Evolutionary conservation across 2,113 vertebrate genomes (phyloP).

Genomic region (Hylia prasina): DNA sequence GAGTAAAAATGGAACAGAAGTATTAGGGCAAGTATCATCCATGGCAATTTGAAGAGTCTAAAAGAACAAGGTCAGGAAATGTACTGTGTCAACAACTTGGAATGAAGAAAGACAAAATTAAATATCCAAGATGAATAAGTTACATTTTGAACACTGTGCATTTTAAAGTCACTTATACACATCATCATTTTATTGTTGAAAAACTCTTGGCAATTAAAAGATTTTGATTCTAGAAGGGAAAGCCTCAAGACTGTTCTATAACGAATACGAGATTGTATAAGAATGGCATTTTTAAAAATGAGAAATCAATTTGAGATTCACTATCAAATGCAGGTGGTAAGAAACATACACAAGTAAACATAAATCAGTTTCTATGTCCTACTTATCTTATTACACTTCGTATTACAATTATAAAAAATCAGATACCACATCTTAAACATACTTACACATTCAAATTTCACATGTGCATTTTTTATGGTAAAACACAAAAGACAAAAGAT

Average conservation of each 20-base stretch:
- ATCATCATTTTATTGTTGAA: not conserved
- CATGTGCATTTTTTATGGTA: not conserved
- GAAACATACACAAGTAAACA: not conserved
- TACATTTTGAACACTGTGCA: not conserved
- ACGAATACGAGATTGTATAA: not conserved
- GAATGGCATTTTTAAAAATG: not conserved
- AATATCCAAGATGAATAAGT: not conserved
- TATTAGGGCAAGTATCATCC: not conserved
- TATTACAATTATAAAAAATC: not conserved
- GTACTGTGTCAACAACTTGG: not conserved
- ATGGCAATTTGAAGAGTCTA: not conserved
- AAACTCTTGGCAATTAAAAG: not conserved
- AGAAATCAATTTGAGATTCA: not conserved
- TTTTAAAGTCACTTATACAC: not conserved
- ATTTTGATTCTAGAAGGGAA: not conserved
- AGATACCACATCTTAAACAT: not conserved
- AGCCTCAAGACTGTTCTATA: not conserved
- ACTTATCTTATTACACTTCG: not conserved
- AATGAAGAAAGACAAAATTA: not conserved
- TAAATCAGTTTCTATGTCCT: not conserved
- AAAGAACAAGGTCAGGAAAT: not conserved
- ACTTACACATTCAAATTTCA: not conserved
- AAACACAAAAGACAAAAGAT: slow-evolving; percentile 54
- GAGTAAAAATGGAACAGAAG: slow-evolving; percentile 6
- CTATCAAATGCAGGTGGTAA: not conserved